Evolutionary conservation across 2,797 vertebrate genomes (phyloP), one percentile per base, ranked within the genome.

Genomic region (Channallabes apus): DNA sequence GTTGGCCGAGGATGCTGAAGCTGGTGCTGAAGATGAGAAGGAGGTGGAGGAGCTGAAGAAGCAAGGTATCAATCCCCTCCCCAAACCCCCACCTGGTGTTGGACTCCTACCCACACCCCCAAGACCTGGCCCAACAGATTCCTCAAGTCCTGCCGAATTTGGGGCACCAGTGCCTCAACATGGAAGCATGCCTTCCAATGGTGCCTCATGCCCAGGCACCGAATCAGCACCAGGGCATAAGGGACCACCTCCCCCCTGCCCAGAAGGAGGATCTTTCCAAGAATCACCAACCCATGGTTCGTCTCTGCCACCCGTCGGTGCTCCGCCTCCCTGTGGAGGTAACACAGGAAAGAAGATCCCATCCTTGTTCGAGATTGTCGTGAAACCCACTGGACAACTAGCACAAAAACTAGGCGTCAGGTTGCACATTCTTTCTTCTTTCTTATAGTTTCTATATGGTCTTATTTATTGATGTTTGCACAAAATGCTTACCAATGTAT

Each of bases 41-140:
- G 98, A 99, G 87, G 97, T 99, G 2, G 98, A 99, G 88, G 97
- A 99, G 84, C 92, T 99, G 58, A 99, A 99, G 91, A 99, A 99
- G 87, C 98, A 98, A 86, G 98, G 98, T 61, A 99, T 99, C 88
- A 99, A 98, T 85, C 98, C 97, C 1, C 93, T 99, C 22, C 98
- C 98, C 29, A 99, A 99, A 87, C 97, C 97, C 0, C 98, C 97
- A 0, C 98, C 97, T 0, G 97, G 98, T 0, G 97, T 99, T 0
- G 98, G 98, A 0, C 94, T 99, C 61, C 95, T 99, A 35, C 98
- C 97, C 38, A 98, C 97, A 0, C 97, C 97, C 0, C 97, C 97
- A 3, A 94, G 96, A 0, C 96, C 96, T 0, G 85, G 93, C 76
- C 94, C 96, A 4, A 54, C 90, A 0, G 95, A 95, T 86, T 91